These are phyloP conservation scores for Dicyrtomina minuta DNA, from an alignment of 2,888 invertebrate genomes.

Conservation along the genomic window DNA sequence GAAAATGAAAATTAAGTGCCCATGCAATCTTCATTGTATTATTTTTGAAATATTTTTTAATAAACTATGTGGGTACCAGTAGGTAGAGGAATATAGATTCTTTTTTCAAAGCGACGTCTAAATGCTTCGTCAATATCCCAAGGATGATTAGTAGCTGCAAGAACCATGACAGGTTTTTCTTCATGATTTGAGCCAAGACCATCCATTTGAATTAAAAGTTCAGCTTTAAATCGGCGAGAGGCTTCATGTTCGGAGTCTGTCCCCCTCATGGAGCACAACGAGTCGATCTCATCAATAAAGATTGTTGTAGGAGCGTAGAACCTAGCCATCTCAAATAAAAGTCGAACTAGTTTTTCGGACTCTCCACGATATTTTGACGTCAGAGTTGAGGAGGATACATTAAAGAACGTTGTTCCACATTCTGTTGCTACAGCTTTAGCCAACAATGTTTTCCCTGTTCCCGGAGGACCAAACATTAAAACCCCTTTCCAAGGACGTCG, in stretches of 20 bases:
- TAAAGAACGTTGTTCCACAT: constrained; percentile 95
- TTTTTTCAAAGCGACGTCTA: constrained; percentile 90
- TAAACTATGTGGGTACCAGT: no score
- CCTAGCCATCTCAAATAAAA: constrained; percentile 97
- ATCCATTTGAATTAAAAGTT: constrained; percentile 96
- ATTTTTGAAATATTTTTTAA: no score
- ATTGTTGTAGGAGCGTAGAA: constrained; percentile 98
- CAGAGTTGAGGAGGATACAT: constrained; percentile 95
- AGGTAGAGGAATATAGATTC: constrained; percentile 96
- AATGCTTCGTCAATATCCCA: constrained; percentile 99
- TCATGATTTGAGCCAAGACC: constrained; percentile 63
- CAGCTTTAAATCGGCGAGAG: constrained; percentile 96
- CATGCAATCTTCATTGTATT: no score
- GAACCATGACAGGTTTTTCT: constrained; percentile 86
- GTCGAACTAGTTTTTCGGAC: constrained; percentile 93
- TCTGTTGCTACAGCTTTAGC: constrained; percentile 98
- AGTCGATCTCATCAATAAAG: constrained; percentile 99
- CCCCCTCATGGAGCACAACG: constrained; percentile 90
- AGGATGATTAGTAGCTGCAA: constrained; percentile 98
- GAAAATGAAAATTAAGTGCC: no score
- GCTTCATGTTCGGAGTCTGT: constrained; percentile 97
- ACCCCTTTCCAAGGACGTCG: constrained; percentile 96
- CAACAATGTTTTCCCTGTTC: constrained; percentile 93
- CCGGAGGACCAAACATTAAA: constrained; percentile 57
- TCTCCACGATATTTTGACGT: constrained; percentile 99